These are phyloP conservation scores for Cylas formicarius DNA, from an alignment of 1,140 invertebrate species.

Conservation along the genomic window DNA sequence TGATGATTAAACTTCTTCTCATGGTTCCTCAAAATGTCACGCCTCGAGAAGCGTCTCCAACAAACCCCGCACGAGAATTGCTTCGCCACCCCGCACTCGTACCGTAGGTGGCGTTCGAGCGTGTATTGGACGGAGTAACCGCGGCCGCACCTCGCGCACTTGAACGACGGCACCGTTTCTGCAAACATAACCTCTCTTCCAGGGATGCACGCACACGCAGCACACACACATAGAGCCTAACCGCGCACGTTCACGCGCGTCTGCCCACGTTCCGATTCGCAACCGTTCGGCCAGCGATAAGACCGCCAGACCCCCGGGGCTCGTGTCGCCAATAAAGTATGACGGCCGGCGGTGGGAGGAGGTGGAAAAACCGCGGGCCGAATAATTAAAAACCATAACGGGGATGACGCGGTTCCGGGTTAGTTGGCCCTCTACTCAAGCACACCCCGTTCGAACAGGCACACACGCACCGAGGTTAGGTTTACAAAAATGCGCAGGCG, in stretches of 20 bases:
- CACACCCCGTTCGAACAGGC: constrained; percentile 10
- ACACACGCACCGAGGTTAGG: too few species aligned
- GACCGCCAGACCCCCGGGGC: too few species aligned
- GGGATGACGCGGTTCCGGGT: constrained; percentile 8
- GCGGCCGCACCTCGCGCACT: constrained; percentile 42
- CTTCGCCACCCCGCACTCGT: constrained; percentile 22
- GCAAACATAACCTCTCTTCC: constrained; percentile 23
- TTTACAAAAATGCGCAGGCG: too few species aligned
- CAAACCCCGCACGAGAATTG: constrained; percentile 43
- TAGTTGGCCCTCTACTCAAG: constrained; percentile 28
- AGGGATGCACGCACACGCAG: not conserved
- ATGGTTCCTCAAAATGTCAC: constrained; percentile 21
- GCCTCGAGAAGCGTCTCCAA: constrained; percentile 22
- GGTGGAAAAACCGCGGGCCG: not conserved
- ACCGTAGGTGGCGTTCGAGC: constrained; percentile 36
- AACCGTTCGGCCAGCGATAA: not conserved
- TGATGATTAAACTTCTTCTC: too few species aligned
- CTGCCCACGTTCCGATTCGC: not conserved
- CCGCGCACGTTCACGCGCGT: not conserved
- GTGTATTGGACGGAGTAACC: constrained; percentile 43
- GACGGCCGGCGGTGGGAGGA: not conserved
- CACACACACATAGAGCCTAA: constrained; percentile 2
- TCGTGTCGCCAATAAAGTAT: constrained; percentile 7
- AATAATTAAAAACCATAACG: not conserved
- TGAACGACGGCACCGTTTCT: constrained; percentile 33